phyloP scores from a whole-genome alignment of 2,113 vertebrate species.

The Eonycteris spelaea region DNA sequence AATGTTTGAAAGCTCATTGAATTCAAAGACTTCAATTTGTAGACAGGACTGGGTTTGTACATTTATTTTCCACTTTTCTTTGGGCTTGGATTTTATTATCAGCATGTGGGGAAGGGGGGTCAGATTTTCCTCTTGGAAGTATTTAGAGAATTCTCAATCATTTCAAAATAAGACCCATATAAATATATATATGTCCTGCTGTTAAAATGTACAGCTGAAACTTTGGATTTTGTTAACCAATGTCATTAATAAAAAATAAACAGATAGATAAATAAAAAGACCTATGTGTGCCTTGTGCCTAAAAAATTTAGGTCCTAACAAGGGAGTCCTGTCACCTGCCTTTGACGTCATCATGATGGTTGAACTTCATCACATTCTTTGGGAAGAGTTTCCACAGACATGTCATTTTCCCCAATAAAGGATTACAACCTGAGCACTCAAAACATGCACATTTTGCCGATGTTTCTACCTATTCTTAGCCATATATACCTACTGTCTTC shows the following conservation, averaged over 20 bases:
- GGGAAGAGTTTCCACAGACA: neutral
- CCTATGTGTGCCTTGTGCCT: neutral
- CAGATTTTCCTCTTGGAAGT: neutral
- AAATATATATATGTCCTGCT: too few relatives aligned
- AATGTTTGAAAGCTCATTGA: neutral
- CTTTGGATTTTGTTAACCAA: too few relatives aligned
- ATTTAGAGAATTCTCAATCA: neutral
- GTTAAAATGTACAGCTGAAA: too few relatives aligned
- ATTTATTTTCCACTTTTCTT: neutral
- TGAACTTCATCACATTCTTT: neutral
- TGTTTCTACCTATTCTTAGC: neutral
- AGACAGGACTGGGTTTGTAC: neutral
- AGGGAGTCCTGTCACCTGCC: neutral
- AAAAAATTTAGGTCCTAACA: neutral
- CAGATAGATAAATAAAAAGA: neutral
- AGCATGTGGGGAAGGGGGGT: neutral
- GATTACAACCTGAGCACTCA: neutral
- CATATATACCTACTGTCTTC: neutral
- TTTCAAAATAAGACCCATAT: conserved; percentile 38
- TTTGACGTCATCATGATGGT: too few relatives aligned
- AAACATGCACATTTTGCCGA: neutral
- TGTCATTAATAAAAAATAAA: too few relatives aligned
- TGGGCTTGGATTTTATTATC: conserved; percentile 33
- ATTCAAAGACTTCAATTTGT: neutral
- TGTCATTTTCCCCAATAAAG: neutral